Conservation (phyloP, 2,797 vertebrate genomes). For the Sarcoramphus papa region DNA sequence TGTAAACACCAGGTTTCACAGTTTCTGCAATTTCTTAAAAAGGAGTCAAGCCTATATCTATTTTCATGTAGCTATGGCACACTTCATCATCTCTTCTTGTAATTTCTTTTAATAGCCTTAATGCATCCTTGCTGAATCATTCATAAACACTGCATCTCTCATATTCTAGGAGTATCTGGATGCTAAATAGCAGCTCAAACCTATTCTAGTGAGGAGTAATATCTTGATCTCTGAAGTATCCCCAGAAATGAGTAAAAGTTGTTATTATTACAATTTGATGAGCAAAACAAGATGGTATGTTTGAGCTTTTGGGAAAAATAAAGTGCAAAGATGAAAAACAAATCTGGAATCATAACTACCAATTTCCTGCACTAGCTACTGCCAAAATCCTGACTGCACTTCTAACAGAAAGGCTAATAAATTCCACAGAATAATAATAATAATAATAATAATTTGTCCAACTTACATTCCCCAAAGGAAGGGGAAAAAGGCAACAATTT, state of each 20-base stretch:
- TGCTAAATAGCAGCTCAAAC: neutral
- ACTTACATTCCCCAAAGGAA: neutral
- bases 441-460: neutral
- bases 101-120: neutral
- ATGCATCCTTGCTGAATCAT: neutral
- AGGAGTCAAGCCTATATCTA: neutral
- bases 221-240: neutral
- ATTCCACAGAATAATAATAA: neutral
- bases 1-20: neutral
- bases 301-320: neutral
- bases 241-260: neutral
- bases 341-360: neutral
- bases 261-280: neutral
- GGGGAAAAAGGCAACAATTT: neutral
- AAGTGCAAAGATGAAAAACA: neutral
- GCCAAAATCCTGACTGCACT: neutral
- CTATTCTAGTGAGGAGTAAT: neutral
- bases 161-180: neutral
- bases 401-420: neutral
- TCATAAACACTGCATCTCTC: neutral
- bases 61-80: neutral
- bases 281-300: neutral
- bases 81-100: neutral
- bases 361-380: neutral
- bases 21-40: neutral